A percentile compares a stretch with the other conserved stretches of the same genome.
Conservation (phyloP, 2,113 vertebrate species). For the Shinisaurus crocodilurus region DNA sequence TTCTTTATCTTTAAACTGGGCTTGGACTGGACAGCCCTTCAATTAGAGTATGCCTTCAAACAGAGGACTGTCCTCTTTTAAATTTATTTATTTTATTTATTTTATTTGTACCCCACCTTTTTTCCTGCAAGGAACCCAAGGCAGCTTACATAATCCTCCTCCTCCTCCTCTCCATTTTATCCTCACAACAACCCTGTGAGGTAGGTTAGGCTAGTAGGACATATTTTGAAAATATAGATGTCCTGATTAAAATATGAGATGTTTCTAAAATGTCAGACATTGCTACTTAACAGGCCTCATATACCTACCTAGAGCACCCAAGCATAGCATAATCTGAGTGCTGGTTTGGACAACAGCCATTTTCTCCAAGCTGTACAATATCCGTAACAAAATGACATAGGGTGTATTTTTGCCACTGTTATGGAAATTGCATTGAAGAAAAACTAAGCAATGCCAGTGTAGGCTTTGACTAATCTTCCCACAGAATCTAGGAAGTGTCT, state of each 20-base stretch:
- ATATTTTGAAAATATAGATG: background rate
- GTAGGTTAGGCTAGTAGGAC: too few species aligned
- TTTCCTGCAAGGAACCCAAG: too few species aligned
- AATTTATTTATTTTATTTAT: too few species aligned
- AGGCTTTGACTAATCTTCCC: background rate
- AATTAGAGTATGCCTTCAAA: background rate
- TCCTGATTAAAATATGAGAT: background rate
- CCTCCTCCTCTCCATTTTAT: too few species aligned
- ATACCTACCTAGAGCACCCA: background rate
- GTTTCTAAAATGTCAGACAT: background rate
- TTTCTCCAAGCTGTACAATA: background rate
- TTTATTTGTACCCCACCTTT: too few species aligned
- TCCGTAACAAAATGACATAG: background rate
- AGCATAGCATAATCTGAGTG: background rate
- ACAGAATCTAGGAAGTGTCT: background rate
- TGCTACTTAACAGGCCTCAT: background rate
- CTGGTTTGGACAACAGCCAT: background rate
- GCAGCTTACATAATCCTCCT: too few species aligned
- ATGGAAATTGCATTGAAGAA: background rate
- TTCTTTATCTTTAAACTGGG: background rate
- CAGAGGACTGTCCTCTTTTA: background rate
- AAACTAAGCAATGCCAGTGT: background rate
- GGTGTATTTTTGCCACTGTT: background rate
- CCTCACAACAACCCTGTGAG: too few species aligned
- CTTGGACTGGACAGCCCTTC: background rate